phyloP scores from a whole-genome alignment of 2,113 vertebrate genomes.

The Haemorhous mexicanus region DNA sequence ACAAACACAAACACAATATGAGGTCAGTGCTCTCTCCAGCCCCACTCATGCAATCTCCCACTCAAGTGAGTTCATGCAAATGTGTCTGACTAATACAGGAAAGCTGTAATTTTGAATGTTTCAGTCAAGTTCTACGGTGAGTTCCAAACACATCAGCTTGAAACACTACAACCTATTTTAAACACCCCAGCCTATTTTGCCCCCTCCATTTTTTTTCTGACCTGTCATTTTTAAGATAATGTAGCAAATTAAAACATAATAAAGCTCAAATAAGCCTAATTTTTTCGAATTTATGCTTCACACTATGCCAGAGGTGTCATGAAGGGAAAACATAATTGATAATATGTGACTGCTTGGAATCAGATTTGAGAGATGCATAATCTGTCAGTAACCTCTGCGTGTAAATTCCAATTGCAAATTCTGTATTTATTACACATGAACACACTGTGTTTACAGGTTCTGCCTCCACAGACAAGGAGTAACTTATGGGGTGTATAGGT shows the following conservation, averaged over 20 bases:
- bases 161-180: neutral
- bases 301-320: neutral
- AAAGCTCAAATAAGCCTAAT: neutral
- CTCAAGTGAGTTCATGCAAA: neutral
- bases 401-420: neutral
- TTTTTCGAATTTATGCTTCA: neutral
- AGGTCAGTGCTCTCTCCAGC: neutral
- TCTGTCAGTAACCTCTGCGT: neutral
- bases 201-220: neutral
- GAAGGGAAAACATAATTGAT: neutral
- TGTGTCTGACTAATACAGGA: neutral
- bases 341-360: neutral
- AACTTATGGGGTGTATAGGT: neutral
- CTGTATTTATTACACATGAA: neutral
- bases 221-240: neutral
- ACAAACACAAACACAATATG: neutral
- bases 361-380: neutral
- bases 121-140: neutral
- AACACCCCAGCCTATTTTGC: neutral
- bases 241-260: neutral
- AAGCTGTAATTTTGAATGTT: neutral
- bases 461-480: neutral
- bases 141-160: neutral
- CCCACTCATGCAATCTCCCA: neutral
- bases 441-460: neutral